Evolutionary conservation across 2,888 invertebrate species (phyloP).

Genomic region (Scaptomyza tumidula): DNA sequence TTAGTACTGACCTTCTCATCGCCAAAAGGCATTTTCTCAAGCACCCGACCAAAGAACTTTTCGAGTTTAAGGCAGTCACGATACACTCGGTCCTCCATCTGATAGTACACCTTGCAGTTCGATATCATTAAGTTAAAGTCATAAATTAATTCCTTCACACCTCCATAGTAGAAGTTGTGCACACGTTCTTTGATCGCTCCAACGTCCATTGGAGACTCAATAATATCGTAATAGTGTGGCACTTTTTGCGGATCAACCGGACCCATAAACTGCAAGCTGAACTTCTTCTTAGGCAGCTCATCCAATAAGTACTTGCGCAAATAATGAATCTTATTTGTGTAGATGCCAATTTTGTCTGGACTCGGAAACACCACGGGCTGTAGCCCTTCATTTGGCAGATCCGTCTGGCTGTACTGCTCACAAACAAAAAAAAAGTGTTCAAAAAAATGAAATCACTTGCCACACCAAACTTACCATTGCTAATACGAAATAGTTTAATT

Average conservation of each 20-base stretch:
- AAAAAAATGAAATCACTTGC: background rate
- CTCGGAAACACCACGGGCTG: conserved; percentile 44
- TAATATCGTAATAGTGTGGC: conserved; percentile 32
- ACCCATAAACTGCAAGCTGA: conserved; percentile 45
- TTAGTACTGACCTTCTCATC: conserved; percentile 45
- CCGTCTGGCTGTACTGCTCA: background rate
- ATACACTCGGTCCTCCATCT: conserved; percentile 15
- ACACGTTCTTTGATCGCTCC: conserved; percentile 47
- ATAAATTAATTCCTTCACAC: conserved; percentile 20
- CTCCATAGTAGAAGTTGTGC: conserved; percentile 37
- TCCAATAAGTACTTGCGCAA: conserved; percentile 48
- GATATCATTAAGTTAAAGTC: conserved; percentile 36
- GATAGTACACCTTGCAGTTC: conserved; percentile 32
- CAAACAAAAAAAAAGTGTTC: background rate
- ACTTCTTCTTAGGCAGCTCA: conserved; percentile 43
- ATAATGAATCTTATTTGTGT: conserved; percentile 54
- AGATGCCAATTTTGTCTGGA: conserved; percentile 8
- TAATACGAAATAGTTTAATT: background rate
- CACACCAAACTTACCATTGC: background rate
- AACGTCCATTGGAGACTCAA: conserved; percentile 43
- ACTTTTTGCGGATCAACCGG: conserved; percentile 40
- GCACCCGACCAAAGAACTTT: conserved; percentile 38
- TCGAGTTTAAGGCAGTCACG: conserved; percentile 42
- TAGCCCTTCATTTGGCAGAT: conserved; percentile 25
- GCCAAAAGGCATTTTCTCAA: conserved; percentile 41